Evolutionary conservation across 2,888 invertebrate species (phyloP).

Genomic region (Atethmia centrago): DNA sequence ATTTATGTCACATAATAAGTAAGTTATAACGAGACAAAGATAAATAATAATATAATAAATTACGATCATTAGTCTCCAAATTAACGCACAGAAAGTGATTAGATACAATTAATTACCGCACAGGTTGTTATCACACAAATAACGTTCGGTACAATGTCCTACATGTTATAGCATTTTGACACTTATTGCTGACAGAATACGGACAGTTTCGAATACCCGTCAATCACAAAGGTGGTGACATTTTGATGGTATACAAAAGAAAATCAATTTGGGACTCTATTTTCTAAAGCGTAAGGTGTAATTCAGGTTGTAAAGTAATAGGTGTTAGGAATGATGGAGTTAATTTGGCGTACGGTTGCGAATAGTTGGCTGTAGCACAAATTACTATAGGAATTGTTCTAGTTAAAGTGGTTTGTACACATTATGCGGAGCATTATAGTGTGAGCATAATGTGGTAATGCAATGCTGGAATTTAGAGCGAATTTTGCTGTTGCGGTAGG

Average conservation of each 20-base stretch:
- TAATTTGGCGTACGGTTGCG: slow-evolving; percentile 60
- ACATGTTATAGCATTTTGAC: slow-evolving; percentile 34
- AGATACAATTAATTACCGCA: slow-evolving; percentile 58
- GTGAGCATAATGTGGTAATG: slow-evolving; percentile 24
- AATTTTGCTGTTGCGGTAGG: neutral
- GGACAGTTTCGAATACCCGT: slow-evolving; percentile 40
- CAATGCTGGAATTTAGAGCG: slow-evolving; percentile 9
- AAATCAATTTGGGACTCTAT: slow-evolving; percentile 19
- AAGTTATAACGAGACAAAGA: slow-evolving; percentile 33
- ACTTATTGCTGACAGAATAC: slow-evolving; percentile 40
- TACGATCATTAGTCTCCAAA: slow-evolving; percentile 38
- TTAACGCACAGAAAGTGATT: slow-evolving; percentile 47
- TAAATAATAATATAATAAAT: slow-evolving; percentile 49
- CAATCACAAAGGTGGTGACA: slow-evolving; percentile 55
- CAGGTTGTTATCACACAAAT: slow-evolving; percentile 48
- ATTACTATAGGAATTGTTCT: slow-evolving; percentile 47
- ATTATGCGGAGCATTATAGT: slow-evolving; percentile 21
- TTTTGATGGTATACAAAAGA: slow-evolving; percentile 34
- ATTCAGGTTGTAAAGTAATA: slow-evolving; percentile 22
- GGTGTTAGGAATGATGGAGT: slow-evolving; percentile 45
- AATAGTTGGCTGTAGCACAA: slow-evolving; percentile 65
- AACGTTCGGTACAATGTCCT: slow-evolving; percentile 6
- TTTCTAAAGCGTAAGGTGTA: neutral
- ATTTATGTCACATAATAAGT: slow-evolving; percentile 37
- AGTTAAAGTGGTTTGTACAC: slow-evolving; percentile 41